Evolutionary conservation across 2,888 invertebrate species (phyloP).

Genomic region (Orchestes rusci): DNA sequence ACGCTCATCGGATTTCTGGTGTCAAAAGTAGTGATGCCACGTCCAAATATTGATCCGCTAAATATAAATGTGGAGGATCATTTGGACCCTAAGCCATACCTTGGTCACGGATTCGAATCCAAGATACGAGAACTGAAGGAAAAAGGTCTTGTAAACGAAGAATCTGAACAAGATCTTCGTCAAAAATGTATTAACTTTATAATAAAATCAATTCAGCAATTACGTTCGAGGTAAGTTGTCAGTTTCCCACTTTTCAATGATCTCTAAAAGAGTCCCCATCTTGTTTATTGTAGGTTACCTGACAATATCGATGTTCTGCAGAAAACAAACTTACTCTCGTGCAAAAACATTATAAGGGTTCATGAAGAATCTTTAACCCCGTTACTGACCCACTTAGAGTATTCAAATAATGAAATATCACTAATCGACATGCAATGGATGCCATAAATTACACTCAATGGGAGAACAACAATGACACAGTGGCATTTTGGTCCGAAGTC

Average conservation of each 20-base stretch:
- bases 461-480: not conserved
- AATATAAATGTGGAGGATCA: not conserved
- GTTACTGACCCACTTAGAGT: not conserved
- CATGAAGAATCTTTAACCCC: not conserved
- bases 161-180: slow-evolving; percentile 1
- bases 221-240: not conserved
- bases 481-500: not conserved
- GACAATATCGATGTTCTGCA: not conserved
- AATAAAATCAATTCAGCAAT: slow-evolving; percentile 1
- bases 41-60: slow-evolving; percentile 1
- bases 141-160: not conserved
- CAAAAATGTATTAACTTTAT: not conserved
- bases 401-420: not conserved
- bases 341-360: not conserved
- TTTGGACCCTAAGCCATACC: slow-evolving; percentile 1
- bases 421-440: not conserved
- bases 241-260: not conserved
- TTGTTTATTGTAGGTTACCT: not conserved
- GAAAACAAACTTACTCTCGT: not conserved
- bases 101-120: slow-evolving; percentile 1
- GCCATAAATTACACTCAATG: not conserved
- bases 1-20: slow-evolving; percentile 2
- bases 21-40: not conserved
- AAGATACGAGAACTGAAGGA: not conserved
- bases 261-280: not conserved